Conservation (phyloP, 2,888 invertebrate genomes). For the Cantharis lateralis region DNA sequence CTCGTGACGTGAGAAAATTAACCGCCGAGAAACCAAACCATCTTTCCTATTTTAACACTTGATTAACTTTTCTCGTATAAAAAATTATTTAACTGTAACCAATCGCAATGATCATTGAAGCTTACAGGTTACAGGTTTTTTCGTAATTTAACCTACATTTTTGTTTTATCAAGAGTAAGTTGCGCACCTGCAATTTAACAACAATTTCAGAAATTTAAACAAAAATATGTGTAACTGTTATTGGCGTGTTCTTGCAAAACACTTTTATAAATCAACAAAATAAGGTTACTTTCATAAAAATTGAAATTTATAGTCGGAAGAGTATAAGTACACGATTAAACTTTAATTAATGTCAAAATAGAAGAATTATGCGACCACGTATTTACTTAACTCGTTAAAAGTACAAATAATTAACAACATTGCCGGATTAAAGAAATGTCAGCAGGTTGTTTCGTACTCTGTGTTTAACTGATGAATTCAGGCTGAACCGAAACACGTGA, state of each 20-base stretch:
- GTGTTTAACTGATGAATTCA: not conserved
- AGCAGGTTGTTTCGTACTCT: not conserved
- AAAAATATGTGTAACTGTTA: constrained; percentile 9
- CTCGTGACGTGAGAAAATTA: too few relatives aligned
- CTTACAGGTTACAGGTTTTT: not conserved
- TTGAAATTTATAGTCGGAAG: constrained; percentile 22
- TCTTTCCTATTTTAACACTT: not conserved
- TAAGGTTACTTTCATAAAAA: constrained; percentile 21
- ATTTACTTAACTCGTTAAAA: not conserved
- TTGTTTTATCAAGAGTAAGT: not conserved
- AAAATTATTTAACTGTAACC: constrained; percentile 1
- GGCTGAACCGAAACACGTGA: not conserved
- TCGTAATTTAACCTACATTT: not conserved
- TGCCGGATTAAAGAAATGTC: not conserved
- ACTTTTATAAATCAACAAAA: constrained; percentile 13
- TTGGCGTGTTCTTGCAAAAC: constrained; percentile 21
- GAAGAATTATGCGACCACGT: constrained; percentile 9
- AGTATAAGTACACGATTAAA: constrained; percentile 20
- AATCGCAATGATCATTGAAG: not conserved
- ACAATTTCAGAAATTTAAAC: constrained; percentile 15
- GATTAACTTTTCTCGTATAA: not conserved
- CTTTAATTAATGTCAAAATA: constrained; percentile 28
- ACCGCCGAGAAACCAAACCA: not conserved
- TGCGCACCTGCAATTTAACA: not conserved
- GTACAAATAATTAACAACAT: not conserved